phyloP scores from a whole-genome alignment of 2,797 vertebrate species.

The Hybognathus amarus region DNA sequence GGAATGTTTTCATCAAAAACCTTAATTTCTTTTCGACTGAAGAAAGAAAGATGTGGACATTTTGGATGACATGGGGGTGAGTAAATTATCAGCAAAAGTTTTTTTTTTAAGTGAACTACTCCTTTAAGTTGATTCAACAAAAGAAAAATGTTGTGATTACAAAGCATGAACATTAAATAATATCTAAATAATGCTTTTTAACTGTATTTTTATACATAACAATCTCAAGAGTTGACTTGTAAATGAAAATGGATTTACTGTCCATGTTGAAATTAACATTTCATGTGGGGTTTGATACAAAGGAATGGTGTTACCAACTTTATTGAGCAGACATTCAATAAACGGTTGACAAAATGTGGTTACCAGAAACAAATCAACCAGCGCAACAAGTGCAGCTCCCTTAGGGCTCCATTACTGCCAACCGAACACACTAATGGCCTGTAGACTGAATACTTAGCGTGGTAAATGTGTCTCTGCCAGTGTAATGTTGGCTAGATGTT shows the following conservation, averaged over 20 bases:
- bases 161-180: no score
- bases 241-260: not conserved
- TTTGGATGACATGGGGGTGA: no score
- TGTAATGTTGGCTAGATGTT: not conserved
- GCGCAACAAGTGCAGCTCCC: conserved; percentile 27
- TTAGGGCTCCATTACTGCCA: conserved; percentile 5
- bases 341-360: conserved; percentile 13
- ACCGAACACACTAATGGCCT: conserved; percentile 18
- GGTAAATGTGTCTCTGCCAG: conserved; percentile 16
- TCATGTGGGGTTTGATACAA: not conserved
- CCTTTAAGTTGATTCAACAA: no score
- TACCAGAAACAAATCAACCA: conserved; percentile 40
- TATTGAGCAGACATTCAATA: conserved; percentile 28
- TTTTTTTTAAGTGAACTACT: no score
- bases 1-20: no score
- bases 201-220: not conserved
- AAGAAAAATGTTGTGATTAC: no score
- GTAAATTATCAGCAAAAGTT: no score
- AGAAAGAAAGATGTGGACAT: no score
- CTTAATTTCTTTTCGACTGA: no score
- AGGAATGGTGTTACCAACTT: conserved; percentile 10
- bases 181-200: not conserved
- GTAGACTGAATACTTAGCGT: conserved; percentile 23
- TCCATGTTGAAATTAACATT: not conserved
- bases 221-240: not conserved